A percentile compares a stretch with the other conserved stretches of the same genome.
Evolutionary conservation across 1,140 invertebrate species (phyloP).

Genomic region (Neomicropteryx cornuta): DNA sequence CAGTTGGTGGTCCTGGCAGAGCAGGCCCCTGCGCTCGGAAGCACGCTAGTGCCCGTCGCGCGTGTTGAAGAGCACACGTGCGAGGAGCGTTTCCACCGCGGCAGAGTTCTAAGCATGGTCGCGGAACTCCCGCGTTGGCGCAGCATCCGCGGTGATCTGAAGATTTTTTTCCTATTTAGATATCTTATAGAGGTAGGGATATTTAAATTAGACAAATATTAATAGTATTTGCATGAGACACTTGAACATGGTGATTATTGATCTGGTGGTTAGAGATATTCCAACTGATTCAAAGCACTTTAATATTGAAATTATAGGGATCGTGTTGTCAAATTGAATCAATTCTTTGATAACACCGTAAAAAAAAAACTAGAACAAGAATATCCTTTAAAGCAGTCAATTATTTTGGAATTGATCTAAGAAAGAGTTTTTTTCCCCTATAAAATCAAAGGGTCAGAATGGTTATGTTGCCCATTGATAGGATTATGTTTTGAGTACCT

Average conservation of each 20-base stretch:
- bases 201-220: background rate
- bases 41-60: slow-evolving; percentile 63
- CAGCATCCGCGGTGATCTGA: slow-evolving; percentile 70
- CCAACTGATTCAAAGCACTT: no score
- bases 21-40: slow-evolving; percentile 67
- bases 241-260: no score
- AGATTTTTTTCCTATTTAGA: no score
- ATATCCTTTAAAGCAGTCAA: no score
- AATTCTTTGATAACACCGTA: no score
- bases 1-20: slow-evolving; percentile 66
- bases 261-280: no score
- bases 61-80: slow-evolving; percentile 58
- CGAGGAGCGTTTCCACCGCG: slow-evolving; percentile 35
- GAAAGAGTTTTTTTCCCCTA: background rate
- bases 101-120: slow-evolving; percentile 66
- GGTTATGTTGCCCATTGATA: no score
- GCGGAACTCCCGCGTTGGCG: slow-evolving; percentile 58
- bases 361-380: no score
- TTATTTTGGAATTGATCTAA: no score
- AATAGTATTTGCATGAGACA: background rate
- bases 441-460: background rate
- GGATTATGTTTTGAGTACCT: no score
- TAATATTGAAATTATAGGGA: no score
- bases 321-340: no score
- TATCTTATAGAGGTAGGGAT: background rate